Evolutionary conservation across 2,113 vertebrate genomes (phyloP).

Genomic region (pig (Sus scrofa)): T2T-Sscrofa CM000824.6:51937501-51938000

Average conservation of each 20-base stretch:
- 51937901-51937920: constrained; percentile 3
- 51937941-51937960: not conserved
- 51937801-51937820: not conserved
- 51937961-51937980: not conserved
- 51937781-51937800: not conserved
- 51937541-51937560: too few species aligned
- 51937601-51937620: not conserved
- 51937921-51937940: not conserved
- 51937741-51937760: not conserved
- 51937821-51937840: constrained; percentile 14
- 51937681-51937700: not conserved
- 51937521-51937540: too few species aligned
- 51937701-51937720: not conserved
- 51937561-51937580: too few species aligned
- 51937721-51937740: not conserved
- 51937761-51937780: not conserved
- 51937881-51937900: not conserved
- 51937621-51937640: not conserved
- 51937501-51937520: not conserved
- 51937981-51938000: not conserved
- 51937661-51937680: not conserved
- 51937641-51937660: not conserved
- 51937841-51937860: not conserved
- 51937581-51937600: not conserved
- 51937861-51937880: not conserved